Base-by-base conservation (phyloP, 2,113 vertebrate genomes). In the Ceyx melanurus region DNA sequence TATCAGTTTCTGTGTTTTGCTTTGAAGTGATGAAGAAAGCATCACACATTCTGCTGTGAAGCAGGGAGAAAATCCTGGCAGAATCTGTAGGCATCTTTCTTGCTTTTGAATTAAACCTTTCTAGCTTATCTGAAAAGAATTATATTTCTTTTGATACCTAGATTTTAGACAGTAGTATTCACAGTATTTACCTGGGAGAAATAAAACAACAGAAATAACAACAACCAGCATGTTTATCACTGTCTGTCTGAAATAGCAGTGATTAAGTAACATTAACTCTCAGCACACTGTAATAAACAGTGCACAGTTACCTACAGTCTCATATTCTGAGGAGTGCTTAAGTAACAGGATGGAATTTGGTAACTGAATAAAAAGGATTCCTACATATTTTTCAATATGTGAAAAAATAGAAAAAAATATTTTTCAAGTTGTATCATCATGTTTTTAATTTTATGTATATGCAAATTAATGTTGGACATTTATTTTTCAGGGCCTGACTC, bases 401-500 rank as follows among this genome's bases (percentile, higher is more conserved):
- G 37, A 37, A 37, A 37, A 37, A 37, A 37, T 37, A 37, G 10
- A 10, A 10, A 37, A 37, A 37, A 37, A 37, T 37, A 37, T 37
- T 37, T 94, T 94, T 68, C 56, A 60, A 62, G 20, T 13, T 62
- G 16, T 42, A 17, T 73, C 62, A 50, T 57, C 25, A 6, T 40
- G 23, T 8, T 86, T 86, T 90, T 62, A 11, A 78, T 81, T 81
- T 45, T 81, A 56, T 37, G 10, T 37, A 37, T 37, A 22, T 40
- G 72, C 11, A 83, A 57, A 31, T n/a, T 90, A 82, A 92, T 46
- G 48, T 5, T 90, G 81, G 33, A 20, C 58, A 15, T 93, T 95
- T 95, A 64, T 97, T 79, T 96, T 97, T 91, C 97, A 99, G 99
- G 98, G 51, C 98, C 98, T 97, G 99, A 99, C 92, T 98, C 98